A percentile compares a stretch with the other conserved stretches of the same genome.
Evolutionary conservation across 2,888 invertebrate genomes (phyloP).

Genomic region (Adelphocoris suturalis): DNA sequence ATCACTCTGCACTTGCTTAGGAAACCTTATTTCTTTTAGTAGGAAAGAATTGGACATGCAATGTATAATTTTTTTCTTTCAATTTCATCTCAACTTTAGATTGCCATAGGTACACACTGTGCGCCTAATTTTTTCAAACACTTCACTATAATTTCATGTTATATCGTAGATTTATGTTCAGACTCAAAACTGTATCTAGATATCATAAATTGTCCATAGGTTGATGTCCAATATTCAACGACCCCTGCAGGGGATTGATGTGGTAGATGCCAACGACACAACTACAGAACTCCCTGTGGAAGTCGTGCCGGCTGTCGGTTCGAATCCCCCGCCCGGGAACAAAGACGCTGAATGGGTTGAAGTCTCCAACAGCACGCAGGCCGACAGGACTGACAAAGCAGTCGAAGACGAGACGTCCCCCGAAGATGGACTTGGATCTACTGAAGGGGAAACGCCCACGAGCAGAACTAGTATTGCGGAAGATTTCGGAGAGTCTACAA

Average conservation of each 20-base stretch:
- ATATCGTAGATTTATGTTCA: too few species aligned
- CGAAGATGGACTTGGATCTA: not conserved
- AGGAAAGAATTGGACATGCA: too few species aligned
- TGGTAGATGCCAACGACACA: constrained; percentile 51
- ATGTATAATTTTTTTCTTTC: too few species aligned
- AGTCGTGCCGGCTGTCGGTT: not conserved
- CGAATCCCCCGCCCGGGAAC: constrained; percentile 6
- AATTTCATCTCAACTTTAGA: too few species aligned
- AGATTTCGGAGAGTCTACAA: not conserved
- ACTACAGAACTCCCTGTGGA: not conserved
- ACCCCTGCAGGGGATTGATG: constrained; percentile 50
- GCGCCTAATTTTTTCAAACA: too few species aligned
- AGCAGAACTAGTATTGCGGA: not conserved
- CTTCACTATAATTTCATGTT: too few species aligned
- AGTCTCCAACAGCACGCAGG: constrained; percentile 34
- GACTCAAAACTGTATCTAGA: too few species aligned
- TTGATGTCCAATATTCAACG: constrained; percentile 39
- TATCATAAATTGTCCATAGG: not conserved
- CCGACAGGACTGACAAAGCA: not conserved
- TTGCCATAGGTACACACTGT: too few species aligned
- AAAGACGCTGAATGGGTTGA: constrained; percentile 67
- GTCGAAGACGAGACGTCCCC: constrained; percentile 8
- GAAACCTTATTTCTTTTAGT: too few species aligned
- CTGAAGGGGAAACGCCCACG: not conserved
- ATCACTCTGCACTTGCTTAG: too few species aligned